phyloP scores from a whole-genome alignment of 2,113 vertebrate genomes.

The Corvus cornix region DNA sequence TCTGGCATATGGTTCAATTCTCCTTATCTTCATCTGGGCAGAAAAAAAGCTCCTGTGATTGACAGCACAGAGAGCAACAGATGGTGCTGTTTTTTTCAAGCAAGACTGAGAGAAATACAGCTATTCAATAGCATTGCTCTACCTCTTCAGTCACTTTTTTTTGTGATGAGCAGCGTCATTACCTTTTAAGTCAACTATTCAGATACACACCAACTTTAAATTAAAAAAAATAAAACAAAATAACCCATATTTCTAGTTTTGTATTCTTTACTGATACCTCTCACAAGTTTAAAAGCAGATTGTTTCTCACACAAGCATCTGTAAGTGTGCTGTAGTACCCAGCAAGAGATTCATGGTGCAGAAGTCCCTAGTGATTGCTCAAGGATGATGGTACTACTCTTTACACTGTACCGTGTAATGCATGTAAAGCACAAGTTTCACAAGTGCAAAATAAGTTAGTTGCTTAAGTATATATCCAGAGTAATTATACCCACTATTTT shows the following conservation, averaged over 20 bases:
- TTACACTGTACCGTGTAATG: not conserved
- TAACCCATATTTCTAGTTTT: not conserved
- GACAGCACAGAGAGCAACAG: constrained; percentile 21
- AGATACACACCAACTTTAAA: not conserved
- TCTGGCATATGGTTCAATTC: not conserved
- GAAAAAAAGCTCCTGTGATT: not conserved
- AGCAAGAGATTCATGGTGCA: not conserved
- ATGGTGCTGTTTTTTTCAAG: constrained; percentile 23
- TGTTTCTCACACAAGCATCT: not conserved
- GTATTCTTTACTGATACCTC: not conserved
- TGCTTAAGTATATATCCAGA: not conserved
- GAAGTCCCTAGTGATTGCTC: not conserved
- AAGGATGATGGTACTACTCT: not conserved
- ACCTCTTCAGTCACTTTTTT: not conserved
- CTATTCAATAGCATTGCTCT: not conserved
- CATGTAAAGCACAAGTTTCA: not conserved
- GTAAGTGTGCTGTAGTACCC: not conserved
- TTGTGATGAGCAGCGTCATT: not conserved
- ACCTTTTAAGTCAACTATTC: not conserved
- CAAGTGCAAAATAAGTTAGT: not conserved
- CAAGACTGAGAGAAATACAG: not conserved
- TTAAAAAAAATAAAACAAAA: not conserved
- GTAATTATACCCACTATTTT: not conserved
- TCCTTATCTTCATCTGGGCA: not conserved
- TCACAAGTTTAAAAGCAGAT: not conserved